A percentile compares a stretch with the other conserved stretches of the same genome.
Evolutionary conservation across 2,113 vertebrate genomes (phyloP).

Genomic region (Myotis yumanensis): DNA sequence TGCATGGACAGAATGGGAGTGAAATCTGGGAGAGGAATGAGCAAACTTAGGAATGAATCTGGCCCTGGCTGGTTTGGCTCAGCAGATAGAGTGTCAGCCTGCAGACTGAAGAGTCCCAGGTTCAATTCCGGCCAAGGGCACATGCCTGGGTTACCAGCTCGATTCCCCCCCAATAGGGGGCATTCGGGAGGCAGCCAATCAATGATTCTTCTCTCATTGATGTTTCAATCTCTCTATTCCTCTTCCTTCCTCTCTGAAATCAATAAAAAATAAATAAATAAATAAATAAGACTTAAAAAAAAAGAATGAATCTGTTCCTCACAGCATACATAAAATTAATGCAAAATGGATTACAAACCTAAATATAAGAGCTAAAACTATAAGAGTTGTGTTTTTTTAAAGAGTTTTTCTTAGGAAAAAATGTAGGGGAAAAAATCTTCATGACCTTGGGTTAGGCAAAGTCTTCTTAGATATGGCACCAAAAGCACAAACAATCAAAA

Average conservation of each 20-base stretch:
- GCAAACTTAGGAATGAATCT: neutral
- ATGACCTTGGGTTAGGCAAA: neutral
- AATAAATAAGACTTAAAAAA: too few relatives aligned
- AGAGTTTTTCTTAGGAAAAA: conserved; percentile 25
- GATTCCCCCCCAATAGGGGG: too few relatives aligned
- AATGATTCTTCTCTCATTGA: too few relatives aligned
- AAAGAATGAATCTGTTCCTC: conserved; percentile 16
- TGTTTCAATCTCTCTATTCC: too few relatives aligned
- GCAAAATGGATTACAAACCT: neutral
- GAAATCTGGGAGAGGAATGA: neutral
- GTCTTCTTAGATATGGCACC: neutral
- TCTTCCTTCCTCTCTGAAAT: too few relatives aligned
- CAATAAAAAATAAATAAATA: too few relatives aligned
- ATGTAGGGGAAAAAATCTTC: neutral
- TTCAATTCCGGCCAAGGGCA: too few relatives aligned
- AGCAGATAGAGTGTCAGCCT: too few relatives aligned
- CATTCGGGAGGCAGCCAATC: too few relatives aligned
- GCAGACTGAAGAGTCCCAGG: too few relatives aligned
- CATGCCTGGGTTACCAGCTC: too few relatives aligned
- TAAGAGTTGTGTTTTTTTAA: neutral
- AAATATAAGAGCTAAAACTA: neutral
- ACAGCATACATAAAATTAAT: neutral
- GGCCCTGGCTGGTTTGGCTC: neutral
- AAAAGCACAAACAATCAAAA: neutral
- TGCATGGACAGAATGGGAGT: neutral